These are phyloP conservation scores for Pardalotus punctatus DNA, from an alignment of 2,113 vertebrate species.

Conservation along the genomic window DNA sequence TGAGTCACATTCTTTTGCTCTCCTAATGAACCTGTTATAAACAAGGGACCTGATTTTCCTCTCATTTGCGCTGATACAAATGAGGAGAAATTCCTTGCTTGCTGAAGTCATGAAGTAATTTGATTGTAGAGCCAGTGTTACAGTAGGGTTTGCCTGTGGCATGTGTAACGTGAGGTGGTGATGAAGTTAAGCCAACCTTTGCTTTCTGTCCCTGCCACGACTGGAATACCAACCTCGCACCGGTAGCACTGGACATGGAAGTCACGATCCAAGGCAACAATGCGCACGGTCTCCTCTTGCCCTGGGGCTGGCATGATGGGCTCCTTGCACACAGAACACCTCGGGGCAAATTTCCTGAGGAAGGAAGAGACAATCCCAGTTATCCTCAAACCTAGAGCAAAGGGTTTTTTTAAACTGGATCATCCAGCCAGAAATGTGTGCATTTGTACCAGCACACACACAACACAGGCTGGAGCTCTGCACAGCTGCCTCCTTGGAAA, in stretches of 20 bases:
- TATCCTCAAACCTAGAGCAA: not conserved
- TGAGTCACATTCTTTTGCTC: slow-evolving; percentile 39
- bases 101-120: slow-evolving; percentile 21
- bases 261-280: slow-evolving; percentile 95
- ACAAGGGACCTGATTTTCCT: slow-evolving; percentile 24
- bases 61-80: not conserved
- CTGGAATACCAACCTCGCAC: slow-evolving; percentile 84
- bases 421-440: not conserved
- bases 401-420: not conserved
- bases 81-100: not conserved
- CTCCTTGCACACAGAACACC: slow-evolving; percentile 94
- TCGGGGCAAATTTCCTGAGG: slow-evolving; percentile 93
- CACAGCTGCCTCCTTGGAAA: not conserved
- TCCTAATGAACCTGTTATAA: slow-evolving; percentile 45
- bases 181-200: not conserved
- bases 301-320: slow-evolving; percentile 96
- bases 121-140: not conserved
- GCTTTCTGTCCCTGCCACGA: not conserved
- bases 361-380: not conserved
- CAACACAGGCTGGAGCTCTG: not conserved
- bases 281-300: slow-evolving; percentile 97
- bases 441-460: not conserved
- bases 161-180: not conserved
- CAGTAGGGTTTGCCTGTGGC: fast-evolving
- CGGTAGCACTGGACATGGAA: slow-evolving; percentile 98